Evolutionary conservation across 2,113 vertebrate species (phyloP).

Genomic region (Paratilapia polleni): DNA sequence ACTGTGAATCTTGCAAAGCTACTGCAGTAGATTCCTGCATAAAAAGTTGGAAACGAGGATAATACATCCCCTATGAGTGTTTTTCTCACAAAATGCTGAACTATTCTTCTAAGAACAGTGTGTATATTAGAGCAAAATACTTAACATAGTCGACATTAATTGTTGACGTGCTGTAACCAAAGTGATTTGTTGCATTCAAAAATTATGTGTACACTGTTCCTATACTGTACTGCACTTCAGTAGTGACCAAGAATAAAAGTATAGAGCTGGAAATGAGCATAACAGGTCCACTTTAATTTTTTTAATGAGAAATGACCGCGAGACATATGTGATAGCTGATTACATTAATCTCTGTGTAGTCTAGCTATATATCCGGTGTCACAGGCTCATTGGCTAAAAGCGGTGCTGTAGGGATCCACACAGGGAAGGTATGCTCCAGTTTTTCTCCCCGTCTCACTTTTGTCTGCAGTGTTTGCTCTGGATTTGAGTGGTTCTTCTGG

Average conservation of each 20-base stretch:
- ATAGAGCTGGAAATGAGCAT: background rate
- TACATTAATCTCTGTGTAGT: background rate
- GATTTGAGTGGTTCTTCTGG: conserved; percentile 62
- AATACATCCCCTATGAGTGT: background rate
- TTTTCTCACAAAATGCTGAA: background rate
- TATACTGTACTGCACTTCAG: background rate
- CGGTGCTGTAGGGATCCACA: conserved; percentile 43
- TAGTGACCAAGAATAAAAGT: background rate
- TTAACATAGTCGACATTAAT: background rate
- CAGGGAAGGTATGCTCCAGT: conserved; percentile 57
- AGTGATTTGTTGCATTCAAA: background rate
- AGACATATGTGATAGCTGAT: background rate
- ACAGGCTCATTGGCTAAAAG: conserved; percentile 7
- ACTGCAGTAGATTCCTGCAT: background rate
- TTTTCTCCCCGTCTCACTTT: conserved; percentile 58
- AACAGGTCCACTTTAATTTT: background rate
- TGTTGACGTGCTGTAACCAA: background rate
- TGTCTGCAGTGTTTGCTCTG: conserved; percentile 70
- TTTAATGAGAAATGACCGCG: background rate
- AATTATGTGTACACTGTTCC: background rate
- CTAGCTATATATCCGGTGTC: background rate
- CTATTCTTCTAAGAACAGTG: background rate
- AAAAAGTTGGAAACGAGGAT: background rate
- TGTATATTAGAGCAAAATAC: background rate
- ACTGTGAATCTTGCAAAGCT: background rate